These are phyloP conservation scores for Ferdinandea cuprea DNA, from an alignment of 2,888 invertebrate species.

Conservation along the genomic window DNA sequence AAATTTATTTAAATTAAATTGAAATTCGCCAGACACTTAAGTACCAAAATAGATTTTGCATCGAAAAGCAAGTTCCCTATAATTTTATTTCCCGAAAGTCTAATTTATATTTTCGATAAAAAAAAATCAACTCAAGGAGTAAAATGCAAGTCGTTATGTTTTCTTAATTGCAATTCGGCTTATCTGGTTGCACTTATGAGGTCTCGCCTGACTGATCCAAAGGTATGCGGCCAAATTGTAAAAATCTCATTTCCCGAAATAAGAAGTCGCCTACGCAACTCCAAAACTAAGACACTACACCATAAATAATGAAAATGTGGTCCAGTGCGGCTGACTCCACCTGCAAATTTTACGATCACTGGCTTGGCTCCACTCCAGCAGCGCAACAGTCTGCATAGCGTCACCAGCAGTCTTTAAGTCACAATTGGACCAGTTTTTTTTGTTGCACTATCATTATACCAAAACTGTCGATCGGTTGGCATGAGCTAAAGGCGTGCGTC, in stretches of 20 bases:
- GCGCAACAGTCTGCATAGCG: not conserved
- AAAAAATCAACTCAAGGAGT: slow-evolving; percentile 12
- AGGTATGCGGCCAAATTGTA: slow-evolving; percentile 44
- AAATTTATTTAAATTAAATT: no score
- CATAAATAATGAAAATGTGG: slow-evolving; percentile 48
- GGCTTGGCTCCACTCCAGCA: not conserved
- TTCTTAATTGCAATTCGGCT: slow-evolving; percentile 65
- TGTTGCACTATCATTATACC: slow-evolving; percentile 22
- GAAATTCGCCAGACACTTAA: not conserved
- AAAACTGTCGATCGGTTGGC: slow-evolving; percentile 8
- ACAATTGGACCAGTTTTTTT: slow-evolving; percentile 32
- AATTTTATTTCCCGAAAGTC: not conserved
- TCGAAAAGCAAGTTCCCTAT: not conserved
- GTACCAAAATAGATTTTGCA: not conserved
- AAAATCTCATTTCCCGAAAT: slow-evolving; percentile 60
- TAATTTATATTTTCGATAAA: not conserved
- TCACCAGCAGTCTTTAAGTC: slow-evolving; percentile 19
- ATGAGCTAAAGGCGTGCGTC: slow-evolving; percentile 23
- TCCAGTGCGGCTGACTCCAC: slow-evolving; percentile 49
- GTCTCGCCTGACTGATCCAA: slow-evolving; percentile 57
- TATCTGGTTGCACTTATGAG: slow-evolving; percentile 43
- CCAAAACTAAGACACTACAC: slow-evolving; percentile 20
- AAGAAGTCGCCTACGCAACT: slow-evolving; percentile 66
- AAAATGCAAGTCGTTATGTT: slow-evolving; percentile 40
- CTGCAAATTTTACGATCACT: slow-evolving; percentile 31